These are phyloP conservation scores for Colius striatus DNA, from an alignment of 2,113 vertebrate species.

Conservation along the genomic window DNA sequence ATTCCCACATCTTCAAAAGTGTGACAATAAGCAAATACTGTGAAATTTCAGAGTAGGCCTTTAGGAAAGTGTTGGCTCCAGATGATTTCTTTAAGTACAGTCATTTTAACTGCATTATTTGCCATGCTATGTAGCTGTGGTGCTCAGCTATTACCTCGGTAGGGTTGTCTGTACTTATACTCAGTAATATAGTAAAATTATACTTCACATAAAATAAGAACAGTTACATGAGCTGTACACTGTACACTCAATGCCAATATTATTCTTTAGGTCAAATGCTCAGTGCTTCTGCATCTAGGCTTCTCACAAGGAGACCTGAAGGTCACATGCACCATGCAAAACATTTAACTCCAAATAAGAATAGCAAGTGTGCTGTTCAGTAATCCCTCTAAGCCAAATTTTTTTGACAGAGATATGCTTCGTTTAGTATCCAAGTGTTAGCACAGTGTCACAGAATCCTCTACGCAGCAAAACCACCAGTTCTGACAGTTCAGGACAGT, in stretches of 20 bases:
- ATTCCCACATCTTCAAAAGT: background rate
- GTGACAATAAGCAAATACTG: background rate
- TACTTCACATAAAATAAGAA: background rate
- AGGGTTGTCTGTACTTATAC: background rate
- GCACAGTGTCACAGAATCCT: background rate
- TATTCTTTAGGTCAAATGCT: background rate
- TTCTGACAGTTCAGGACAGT: background rate
- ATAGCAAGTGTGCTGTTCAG: rapidly evolving
- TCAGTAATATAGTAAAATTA: background rate
- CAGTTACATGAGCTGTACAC: background rate
- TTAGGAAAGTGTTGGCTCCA: background rate
- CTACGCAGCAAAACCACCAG: background rate
- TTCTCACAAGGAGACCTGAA: background rate
- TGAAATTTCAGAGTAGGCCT: background rate
- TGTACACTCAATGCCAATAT: background rate
- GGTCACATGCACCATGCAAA: background rate
- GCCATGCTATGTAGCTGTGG: background rate
- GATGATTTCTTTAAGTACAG: background rate
- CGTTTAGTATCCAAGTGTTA: background rate
- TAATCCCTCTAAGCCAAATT: background rate
- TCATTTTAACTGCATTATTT: background rate
- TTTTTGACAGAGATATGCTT: background rate
- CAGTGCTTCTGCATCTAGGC: background rate
- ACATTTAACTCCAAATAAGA: background rate
- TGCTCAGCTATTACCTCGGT: background rate